These are phyloP conservation scores for Microctenopoma steveboyesi DNA, from an alignment of 2,797 vertebrate species.

Conservation along the genomic window DNA sequence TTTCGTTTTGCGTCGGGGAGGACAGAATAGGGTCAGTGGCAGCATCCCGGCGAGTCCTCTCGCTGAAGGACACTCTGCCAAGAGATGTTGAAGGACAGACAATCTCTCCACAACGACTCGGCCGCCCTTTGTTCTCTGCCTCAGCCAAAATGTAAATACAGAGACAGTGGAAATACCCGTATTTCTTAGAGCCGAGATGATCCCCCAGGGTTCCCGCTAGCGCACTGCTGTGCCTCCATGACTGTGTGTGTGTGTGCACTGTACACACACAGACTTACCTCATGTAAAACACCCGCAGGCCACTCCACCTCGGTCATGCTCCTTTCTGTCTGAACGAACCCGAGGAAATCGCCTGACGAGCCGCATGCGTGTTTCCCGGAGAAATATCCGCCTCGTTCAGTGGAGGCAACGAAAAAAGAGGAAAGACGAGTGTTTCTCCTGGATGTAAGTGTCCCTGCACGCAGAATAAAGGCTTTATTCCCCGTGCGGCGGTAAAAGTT, in stretches of 20 bases:
- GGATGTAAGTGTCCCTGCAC: not conserved
- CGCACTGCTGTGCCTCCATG: constrained; percentile 4
- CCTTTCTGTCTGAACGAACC: constrained; percentile 58
- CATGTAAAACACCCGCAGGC: constrained; percentile 55
- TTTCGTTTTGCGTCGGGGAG: constrained; percentile 7
- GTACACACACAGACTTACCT: constrained; percentile 28
- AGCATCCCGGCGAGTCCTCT: constrained; percentile 14
- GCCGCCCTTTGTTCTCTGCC: constrained; percentile 37
- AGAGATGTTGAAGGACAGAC: constrained; percentile 36
- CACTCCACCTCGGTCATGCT: constrained; percentile 49
- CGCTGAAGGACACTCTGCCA: constrained; percentile 55
- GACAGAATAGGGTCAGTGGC: constrained; percentile 41
- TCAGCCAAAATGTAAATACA: constrained; percentile 45
- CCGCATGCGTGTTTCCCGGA: constrained; percentile 33
- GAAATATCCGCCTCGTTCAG: not conserved
- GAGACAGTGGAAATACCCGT: constrained; percentile 50
- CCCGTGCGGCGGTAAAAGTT: not conserved
- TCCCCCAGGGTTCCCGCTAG: constrained; percentile 51
- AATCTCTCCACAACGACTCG: constrained; percentile 15
- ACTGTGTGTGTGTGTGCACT: constrained; percentile 16
- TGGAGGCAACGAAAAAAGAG: not conserved
- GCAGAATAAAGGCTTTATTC: not conserved
- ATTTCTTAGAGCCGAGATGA: constrained; percentile 29
- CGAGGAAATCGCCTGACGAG: constrained; percentile 59
- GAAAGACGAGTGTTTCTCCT: not conserved